Conservation (phyloP, 2,797 vertebrate species). For the Platyrinchus mystaceus region DNA sequence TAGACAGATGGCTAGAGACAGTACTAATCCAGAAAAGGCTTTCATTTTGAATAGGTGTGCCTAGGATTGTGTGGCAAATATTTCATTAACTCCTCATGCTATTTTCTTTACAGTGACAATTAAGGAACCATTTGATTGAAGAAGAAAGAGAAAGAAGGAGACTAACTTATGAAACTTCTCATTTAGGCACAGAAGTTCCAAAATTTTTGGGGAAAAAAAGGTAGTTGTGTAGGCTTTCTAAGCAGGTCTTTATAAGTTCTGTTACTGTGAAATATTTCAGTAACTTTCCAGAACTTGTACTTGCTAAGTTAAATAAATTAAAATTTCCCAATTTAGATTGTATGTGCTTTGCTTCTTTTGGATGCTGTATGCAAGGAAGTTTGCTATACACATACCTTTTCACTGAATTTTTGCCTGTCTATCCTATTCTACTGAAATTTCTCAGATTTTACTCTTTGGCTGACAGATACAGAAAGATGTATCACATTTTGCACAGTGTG, state of each 20-base stretch:
- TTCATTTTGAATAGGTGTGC: background rate
- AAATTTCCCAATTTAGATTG: background rate
- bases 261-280: background rate
- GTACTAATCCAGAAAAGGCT: background rate
- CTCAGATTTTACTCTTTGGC: background rate
- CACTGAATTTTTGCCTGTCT: background rate
- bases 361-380: background rate
- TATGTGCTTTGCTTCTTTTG: background rate
- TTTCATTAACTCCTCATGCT: background rate
- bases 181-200: background rate
- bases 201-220: fast-evolving
- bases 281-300: background rate
- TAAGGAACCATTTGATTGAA: background rate
- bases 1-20: background rate
- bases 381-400: background rate
- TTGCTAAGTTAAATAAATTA: background rate
- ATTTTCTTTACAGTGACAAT: background rate
- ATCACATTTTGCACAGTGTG: background rate
- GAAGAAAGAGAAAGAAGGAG: background rate
- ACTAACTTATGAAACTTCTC: background rate
- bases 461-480: background rate
- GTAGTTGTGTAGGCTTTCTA: background rate
- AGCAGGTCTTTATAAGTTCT: background rate
- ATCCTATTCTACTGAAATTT: background rate
- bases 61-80: background rate